Percentiles rank a stretch among this genome's conserved stretches.
Conservation (phyloP, 1,140 invertebrate species). For the Archegozetes longisetosus region DNA sequence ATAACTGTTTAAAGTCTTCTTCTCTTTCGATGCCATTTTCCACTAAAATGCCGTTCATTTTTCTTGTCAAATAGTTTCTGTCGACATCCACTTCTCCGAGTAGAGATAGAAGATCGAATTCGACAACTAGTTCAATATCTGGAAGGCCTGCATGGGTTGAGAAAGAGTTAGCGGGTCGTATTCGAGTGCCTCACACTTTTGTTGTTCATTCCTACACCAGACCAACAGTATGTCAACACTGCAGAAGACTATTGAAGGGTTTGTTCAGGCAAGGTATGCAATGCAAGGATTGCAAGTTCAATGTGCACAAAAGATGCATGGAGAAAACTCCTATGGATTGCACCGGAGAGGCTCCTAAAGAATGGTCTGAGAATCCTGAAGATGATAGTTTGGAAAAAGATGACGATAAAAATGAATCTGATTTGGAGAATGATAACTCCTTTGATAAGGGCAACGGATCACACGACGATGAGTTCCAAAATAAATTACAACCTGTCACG, state of each 20-base stretch:
- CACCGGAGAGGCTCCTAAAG: constrained; percentile 53
- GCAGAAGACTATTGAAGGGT: constrained; percentile 85
- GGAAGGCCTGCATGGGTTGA: constrained; percentile 57
- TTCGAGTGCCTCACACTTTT: constrained; percentile 75
- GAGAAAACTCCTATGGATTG: constrained; percentile 90
- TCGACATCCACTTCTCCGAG: constrained; percentile 4
- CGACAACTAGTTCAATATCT: constrained; percentile 13
- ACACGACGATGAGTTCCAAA: constrained; percentile 14
- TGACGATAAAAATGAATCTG: constrained; percentile 22
- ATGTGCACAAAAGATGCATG: constrained; percentile 92
- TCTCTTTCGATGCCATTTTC: too few species aligned
- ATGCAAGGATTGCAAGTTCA: constrained; percentile 66
- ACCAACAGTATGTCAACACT: constrained; percentile 87
- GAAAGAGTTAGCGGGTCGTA: constrained; percentile 45
- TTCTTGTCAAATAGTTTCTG: not conserved
- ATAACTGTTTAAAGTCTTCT: too few species aligned
- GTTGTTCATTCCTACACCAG: constrained; percentile 63
- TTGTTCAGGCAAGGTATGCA: constrained; percentile 92
- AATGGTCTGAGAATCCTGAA: constrained; percentile 18
- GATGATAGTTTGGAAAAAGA: constrained; percentile 19
- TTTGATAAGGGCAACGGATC: not conserved
- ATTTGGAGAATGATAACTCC: constrained; percentile 18
- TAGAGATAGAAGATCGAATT: not conserved
- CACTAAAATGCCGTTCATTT: too few species aligned
- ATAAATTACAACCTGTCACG: not conserved